phyloP scores from a whole-genome alignment of 2,113 vertebrate species.

The Callocephalon fimbriatum region DNA sequence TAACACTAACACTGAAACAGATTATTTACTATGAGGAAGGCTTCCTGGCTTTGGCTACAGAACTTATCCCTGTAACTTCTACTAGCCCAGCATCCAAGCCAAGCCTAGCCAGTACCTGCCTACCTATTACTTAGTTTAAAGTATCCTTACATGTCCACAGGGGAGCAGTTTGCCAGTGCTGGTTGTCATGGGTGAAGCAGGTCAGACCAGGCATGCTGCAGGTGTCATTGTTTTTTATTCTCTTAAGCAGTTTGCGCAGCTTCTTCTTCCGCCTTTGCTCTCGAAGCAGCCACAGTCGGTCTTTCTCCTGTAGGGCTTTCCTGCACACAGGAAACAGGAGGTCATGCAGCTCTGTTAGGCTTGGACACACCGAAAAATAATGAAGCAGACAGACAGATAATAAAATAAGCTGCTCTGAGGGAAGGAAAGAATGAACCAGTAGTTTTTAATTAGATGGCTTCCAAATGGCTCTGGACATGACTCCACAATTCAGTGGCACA shows the following conservation, averaged over 20 bases:
- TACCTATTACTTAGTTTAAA: neutral
- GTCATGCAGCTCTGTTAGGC: neutral
- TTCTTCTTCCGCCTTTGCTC: slow-evolving; percentile 95
- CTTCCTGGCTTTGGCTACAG: neutral
- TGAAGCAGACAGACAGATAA: neutral
- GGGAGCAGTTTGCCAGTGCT: slow-evolving; percentile 96
- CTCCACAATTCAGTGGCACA: neutral
- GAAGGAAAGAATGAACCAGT: neutral
- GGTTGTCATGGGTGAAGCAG: slow-evolving; percentile 98
- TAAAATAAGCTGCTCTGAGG: neutral
- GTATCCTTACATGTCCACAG: slow-evolving; percentile 90
- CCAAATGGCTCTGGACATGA: neutral
- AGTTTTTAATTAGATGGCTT: neutral
- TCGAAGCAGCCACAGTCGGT: slow-evolving; percentile 89
- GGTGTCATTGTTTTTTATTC: slow-evolving; percentile 93
- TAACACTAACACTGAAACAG: neutral
- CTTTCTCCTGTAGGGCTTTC: slow-evolving; percentile 85
- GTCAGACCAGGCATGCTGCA: slow-evolving; percentile 98
- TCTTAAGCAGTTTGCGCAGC: slow-evolving; percentile 92
- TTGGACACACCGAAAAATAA: neutral
- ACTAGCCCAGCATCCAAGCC: neutral
- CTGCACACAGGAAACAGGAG: slow-evolving; percentile 53
- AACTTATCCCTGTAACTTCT: rapidly evolving
- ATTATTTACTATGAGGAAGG: neutral
- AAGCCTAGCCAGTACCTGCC: neutral